Evolutionary conservation across 1,140 invertebrate species (phyloP).

Genomic region (Ridgeia piscesae): DNA sequence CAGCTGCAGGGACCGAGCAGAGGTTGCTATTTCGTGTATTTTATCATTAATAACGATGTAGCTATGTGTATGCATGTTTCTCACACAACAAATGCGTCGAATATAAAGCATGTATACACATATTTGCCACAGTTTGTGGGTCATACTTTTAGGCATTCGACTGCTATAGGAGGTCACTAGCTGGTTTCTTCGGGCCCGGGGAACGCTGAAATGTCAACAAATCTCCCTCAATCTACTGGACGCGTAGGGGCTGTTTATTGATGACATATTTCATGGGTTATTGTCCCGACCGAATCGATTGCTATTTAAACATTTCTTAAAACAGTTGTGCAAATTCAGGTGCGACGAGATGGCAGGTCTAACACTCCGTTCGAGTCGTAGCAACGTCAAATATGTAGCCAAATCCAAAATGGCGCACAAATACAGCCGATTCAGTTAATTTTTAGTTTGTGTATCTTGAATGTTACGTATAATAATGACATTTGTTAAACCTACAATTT

Average conservation of each 20-base stretch:
- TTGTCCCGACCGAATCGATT: not conserved
- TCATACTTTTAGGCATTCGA: not conserved
- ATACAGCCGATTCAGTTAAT: not conserved
- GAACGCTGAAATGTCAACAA: conserved; percentile 5
- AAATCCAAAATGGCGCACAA: conserved; percentile 5
- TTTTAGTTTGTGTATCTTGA: not conserved
- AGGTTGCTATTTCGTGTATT: conserved; percentile 21
- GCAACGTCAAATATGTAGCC: not conserved
- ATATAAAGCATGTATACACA: not conserved
- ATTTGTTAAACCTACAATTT: not conserved
- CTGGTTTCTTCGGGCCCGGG: conserved; percentile 2
- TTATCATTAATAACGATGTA: not conserved
- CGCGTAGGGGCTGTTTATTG: not conserved
- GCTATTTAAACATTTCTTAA: not conserved
- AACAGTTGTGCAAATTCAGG: not conserved
- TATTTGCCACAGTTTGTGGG: conserved; percentile 11
- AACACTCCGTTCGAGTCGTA: not conserved
- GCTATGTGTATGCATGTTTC: conserved; percentile 7
- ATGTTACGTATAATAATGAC: not conserved
- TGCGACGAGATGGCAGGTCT: not conserved
- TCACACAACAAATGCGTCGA: not conserved
- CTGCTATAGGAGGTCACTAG: conserved; percentile 1
- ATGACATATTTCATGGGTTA: not conserved
- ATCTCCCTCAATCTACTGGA: not conserved
- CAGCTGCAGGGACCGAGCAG: conserved; percentile 57